Base-by-base conservation (phyloP, 2,113 vertebrate genomes). In the Ovibos moschatus region DNA sequence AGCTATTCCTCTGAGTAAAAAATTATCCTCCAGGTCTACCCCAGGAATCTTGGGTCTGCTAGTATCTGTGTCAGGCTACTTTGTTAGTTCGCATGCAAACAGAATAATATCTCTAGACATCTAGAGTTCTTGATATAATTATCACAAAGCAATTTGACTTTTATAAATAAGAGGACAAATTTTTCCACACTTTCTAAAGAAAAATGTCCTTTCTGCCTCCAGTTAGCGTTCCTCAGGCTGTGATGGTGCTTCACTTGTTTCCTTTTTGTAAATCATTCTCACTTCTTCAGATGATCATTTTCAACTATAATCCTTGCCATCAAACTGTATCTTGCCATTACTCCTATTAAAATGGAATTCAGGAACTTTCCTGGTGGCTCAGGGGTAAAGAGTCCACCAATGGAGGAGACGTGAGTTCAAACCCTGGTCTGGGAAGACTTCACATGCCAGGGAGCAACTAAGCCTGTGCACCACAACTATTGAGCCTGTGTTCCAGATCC, bases 391-490 rank as follows among this genome's bases (percentile, higher is more conserved):
- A 40, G 67, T 71, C 19, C 10, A 40, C 10, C 67, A 12, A 12
- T 23, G 19, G 36, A 40, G 2, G 17, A 71, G 67, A 71, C 10
- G 21, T 1, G 0, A 71, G 19, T 71, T 71, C 4, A 21, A 40
- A 71, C 19, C n/a, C 67, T 71, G 19, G 19, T 71, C 19, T 71
- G n/a, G n/a, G n/a, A 71, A 40, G n/a, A 71, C 67, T 12, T 36
- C 30, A 17, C 7, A n/a, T 64, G 62, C 62, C 67, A 23, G 10
- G n/a, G n/a, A 23, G n/a, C 2, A 12, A 12, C 67, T 23, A 5
- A 71, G n/a, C n/a, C 19, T 0, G 0, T 36, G 17, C 19, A 71
- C 5, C n/a, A 36, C 67, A 71, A 6, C 19, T 6, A 23, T 0
- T 36, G 67, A 71, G n/a, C n/a, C 9, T 3, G n/a, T 21, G n/a